phyloP scores from a whole-genome alignment of 2,113 vertebrate genomes.

The Chionodraco myersi region DNA sequence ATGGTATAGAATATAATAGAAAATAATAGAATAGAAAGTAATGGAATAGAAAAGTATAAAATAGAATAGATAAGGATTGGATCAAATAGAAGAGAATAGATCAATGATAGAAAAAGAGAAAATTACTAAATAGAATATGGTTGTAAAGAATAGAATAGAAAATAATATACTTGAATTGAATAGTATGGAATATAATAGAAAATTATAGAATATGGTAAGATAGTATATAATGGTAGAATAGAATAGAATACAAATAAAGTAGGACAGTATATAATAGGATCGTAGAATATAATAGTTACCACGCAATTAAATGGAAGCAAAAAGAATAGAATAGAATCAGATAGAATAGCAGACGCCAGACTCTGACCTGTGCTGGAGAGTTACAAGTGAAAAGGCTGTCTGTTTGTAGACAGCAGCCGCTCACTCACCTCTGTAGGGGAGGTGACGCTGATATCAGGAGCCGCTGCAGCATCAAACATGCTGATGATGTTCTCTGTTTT shows the following conservation, averaged over 20 bases:
- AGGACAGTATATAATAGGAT: no score
- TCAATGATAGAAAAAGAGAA: not conserved
- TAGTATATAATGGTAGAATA: not conserved
- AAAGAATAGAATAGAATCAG: slow-evolving; percentile 28
- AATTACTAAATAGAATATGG: not conserved
- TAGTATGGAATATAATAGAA: slow-evolving; percentile 15
- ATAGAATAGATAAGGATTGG: slow-evolving; percentile 11
- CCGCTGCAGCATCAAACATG: slow-evolving; percentile 94
- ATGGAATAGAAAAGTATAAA: slow-evolving; percentile 10
- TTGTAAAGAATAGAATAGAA: slow-evolving; percentile 7
- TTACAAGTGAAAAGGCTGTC: slow-evolving; percentile 6
- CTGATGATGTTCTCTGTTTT: slow-evolving; percentile 97
- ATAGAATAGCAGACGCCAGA: slow-evolving; percentile 12
- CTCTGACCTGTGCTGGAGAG: slow-evolving; percentile 41
- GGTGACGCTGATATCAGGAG: slow-evolving; percentile 95
- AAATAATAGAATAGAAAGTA: slow-evolving; percentile 15
- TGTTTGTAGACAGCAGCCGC: slow-evolving; percentile 1
- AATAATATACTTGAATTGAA: slow-evolving; percentile 7
- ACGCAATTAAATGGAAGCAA: not conserved
- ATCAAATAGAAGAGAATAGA: slow-evolving; percentile 24
- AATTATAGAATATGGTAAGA: not conserved
- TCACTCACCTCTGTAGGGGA: slow-evolving; percentile 95
- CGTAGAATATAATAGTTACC: no score
- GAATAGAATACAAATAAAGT: no score
- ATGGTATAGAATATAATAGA: slow-evolving; percentile 7